Evolutionary conservation across 1,140 invertebrate genomes (phyloP), one percentile per base, ranked within the genome.

Genomic region (Campodea augens): DNA sequence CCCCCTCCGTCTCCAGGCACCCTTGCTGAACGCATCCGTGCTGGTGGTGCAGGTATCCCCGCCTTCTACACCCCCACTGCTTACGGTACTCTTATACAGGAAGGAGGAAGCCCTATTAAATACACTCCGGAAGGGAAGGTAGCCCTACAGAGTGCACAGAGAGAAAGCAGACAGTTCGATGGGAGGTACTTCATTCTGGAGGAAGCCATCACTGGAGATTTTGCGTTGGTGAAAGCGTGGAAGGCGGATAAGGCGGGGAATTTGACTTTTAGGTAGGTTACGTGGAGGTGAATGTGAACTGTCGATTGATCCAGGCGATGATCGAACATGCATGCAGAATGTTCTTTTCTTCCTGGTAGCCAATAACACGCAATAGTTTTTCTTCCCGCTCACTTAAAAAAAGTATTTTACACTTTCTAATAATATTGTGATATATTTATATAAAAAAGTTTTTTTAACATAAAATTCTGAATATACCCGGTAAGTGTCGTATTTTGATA

Each of bases 41-140:
- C 90, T 25, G 91, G 91, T 43, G 93, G 93, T 36, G 91, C 93
- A 36, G 96, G 91, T n/a, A n/a, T n/a, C n/a, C n/a, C n/a, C n/a
- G n/a, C n/a, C n/a, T n/a, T n/a, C n/a, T n/a, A n/a, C n/a, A n/a
- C n/a, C n/a, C n/a, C n/a, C n/a, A n/a, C n/a, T n/a, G n/a, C n/a
- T n/a, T n/a, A n/a, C n/a, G n/a, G 90, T 10, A 99, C 96, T 1
- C 66, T 98, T 20, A 75, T 97, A 25, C 89, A 98, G 57, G 76
- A 92, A 63, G 95, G 85, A 24, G 92, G 90, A 23, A 74, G 86
- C 2, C 87, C 93, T 4, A 81, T 98, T 37, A 95, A 93, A 60
- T 98, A 98, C 58, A 66, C 72, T 42, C 29, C 53, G 4, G 62
- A 67, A 43, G 68, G 73, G 13, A 75, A 57, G 53, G 63, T 76